Conservation (phyloP, 2,113 vertebrate species). For the Pseudorhombus dupliciocellatus region DNA sequence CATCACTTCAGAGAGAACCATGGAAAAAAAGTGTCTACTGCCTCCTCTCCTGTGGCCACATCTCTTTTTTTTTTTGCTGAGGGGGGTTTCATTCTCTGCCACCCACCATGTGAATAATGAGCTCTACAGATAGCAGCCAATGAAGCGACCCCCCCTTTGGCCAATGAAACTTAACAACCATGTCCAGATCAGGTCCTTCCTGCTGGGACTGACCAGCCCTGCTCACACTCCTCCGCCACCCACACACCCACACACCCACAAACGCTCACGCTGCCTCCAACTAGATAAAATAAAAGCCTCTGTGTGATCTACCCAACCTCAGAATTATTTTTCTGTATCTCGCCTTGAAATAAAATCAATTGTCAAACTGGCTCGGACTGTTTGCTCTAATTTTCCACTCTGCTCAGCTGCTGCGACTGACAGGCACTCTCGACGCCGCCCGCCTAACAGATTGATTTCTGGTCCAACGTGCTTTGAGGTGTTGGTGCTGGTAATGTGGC, state of each 20-base stretch:
- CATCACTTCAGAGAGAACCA: slow-evolving; percentile 3
- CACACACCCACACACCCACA: slow-evolving; percentile 51
- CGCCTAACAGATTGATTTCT: slow-evolving; percentile 53
- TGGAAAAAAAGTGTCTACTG: slow-evolving; percentile 39
- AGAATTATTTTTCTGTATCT: slow-evolving; percentile 3
- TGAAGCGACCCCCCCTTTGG: slow-evolving; percentile 69
- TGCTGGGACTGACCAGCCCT: slow-evolving; percentile 76
- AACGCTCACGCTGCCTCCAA: slow-evolving; percentile 37
- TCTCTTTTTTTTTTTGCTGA: slow-evolving; percentile 59
- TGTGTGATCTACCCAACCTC: neutral
- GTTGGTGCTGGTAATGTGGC: slow-evolving; percentile 65
- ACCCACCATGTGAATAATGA: slow-evolving; percentile 82
- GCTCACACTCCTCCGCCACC: slow-evolving; percentile 70
- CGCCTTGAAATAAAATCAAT: slow-evolving; percentile 27
- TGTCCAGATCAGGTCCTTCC: slow-evolving; percentile 79
- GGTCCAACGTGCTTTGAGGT: slow-evolving; percentile 54
- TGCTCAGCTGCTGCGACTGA: slow-evolving; percentile 19
- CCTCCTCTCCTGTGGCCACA: slow-evolving; percentile 60
- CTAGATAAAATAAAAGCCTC: slow-evolving; percentile 30
- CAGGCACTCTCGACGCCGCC: slow-evolving; percentile 33
- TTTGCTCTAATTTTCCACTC: slow-evolving; percentile 16
- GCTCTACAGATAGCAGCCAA: slow-evolving; percentile 76
- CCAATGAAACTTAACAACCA: slow-evolving; percentile 85
- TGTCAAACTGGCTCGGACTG: neutral
- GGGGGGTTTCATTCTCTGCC: slow-evolving; percentile 75